Conservation (phyloP, 2,888 invertebrate species). For the Megastigmus dorsalis region DNA sequence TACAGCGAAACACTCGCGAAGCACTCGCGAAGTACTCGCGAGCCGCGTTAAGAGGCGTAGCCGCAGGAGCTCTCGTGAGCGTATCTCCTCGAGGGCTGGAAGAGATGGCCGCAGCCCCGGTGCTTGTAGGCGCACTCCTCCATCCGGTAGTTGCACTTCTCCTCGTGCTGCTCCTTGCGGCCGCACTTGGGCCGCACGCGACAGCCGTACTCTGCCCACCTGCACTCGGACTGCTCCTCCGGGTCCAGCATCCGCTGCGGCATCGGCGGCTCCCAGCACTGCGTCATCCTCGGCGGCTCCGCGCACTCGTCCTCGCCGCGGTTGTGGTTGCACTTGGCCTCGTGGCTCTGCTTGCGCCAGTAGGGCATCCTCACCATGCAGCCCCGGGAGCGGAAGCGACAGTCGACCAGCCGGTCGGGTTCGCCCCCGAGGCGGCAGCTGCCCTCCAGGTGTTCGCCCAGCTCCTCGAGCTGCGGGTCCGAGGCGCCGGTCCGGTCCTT, state of each 20-base stretch:
- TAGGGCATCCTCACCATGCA: conserved; percentile 67
- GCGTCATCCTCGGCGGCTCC: conserved; percentile 19
- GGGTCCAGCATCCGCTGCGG: conserved; percentile 47
- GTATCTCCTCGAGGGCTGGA: conserved; percentile 57
- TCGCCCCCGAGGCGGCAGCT: conserved; percentile 33
- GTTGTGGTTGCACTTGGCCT: conserved; percentile 63
- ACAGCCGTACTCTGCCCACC: conserved; percentile 65
- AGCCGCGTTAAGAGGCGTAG: conserved; percentile 56
- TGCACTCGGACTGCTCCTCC: conserved; percentile 59
- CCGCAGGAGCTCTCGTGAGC: conserved; percentile 61
- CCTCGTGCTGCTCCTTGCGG: conserved; percentile 61
- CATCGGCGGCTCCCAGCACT: not conserved
- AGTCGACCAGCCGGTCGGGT: conserved; percentile 59
- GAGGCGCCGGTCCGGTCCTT: conserved; percentile 54
- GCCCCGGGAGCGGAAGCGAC: conserved; percentile 61
- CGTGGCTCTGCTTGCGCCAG: conserved; percentile 61
- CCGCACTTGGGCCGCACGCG: conserved; percentile 60
- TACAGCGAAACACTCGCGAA: no score
- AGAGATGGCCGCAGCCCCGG: conserved; percentile 59
- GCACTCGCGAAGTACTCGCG: no score
- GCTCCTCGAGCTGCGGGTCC: not conserved
- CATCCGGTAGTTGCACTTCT: conserved; percentile 65
- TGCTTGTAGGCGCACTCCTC: conserved; percentile 58
- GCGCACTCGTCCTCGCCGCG: conserved; percentile 3
- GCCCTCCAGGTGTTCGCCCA: not conserved